phyloP scores from a whole-genome alignment of 2,113 vertebrate species.

The Centrocercus urophasianus region DNA sequence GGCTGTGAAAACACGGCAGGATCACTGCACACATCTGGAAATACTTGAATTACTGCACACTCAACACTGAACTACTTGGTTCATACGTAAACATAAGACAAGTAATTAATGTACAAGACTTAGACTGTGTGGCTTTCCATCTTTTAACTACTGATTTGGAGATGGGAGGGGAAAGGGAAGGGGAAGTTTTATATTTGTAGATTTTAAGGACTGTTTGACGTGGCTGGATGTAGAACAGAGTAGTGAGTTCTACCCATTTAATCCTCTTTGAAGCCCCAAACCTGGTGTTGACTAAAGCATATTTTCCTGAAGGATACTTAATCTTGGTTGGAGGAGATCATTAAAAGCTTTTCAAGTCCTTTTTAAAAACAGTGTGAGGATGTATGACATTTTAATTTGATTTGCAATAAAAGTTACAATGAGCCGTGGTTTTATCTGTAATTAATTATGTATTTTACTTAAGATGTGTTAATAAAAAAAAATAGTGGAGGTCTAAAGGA shows the following conservation, averaged over 20 bases:
- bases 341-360: background rate
- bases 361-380: background rate
- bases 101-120: slow-evolving; percentile 42
- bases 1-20: slow-evolving; percentile 54
- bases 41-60: slow-evolving; percentile 48
- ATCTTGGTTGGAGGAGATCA: background rate
- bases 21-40: slow-evolving; percentile 62
- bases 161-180: background rate
- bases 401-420: slow-evolving; percentile 9
- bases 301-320: background rate
- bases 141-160: slow-evolving; percentile 45
- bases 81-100: slow-evolving; percentile 40
- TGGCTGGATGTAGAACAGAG: background rate
- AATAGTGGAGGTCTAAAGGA: background rate
- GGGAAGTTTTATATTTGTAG: background rate
- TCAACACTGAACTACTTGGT: slow-evolving; percentile 50
- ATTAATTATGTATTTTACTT: slow-evolving; percentile 24
- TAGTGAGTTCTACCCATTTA: background rate
- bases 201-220: background rate
- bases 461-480: slow-evolving; percentile 4
- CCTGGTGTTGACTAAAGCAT: background rate
- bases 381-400: slow-evolving; percentile 2
- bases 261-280: background rate
- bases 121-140: background rate
- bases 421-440: background rate